phyloP scores from a whole-genome alignment of 1,140 invertebrate species.

The Radopholus similis region DNA sequence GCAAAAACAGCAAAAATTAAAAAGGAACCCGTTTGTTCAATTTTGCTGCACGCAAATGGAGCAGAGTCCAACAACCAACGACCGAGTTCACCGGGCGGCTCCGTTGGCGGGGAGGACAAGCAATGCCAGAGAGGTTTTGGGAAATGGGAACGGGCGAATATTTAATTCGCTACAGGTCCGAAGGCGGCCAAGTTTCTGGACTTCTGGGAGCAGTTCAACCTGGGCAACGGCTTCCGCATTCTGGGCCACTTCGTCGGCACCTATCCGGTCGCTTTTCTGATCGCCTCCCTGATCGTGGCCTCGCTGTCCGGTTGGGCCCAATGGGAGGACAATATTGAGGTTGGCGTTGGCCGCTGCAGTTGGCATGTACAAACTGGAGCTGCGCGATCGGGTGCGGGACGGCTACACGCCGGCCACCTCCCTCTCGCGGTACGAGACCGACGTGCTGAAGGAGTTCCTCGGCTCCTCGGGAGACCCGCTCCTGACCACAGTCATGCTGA shows the following conservation, averaged over 20 bases:
- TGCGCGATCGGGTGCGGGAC: slow-evolving; percentile 42
- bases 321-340: background rate
- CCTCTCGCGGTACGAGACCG: slow-evolving; percentile 46
- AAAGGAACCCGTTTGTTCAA: too few species aligned
- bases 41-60: too few species aligned
- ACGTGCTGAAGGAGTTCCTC: slow-evolving; percentile 48
- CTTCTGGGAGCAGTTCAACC: slow-evolving; percentile 40
- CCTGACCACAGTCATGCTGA: slow-evolving; percentile 32
- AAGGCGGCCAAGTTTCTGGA: slow-evolving; percentile 28
- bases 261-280: slow-evolving; percentile 42
- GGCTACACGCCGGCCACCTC: slow-evolving; percentile 48
- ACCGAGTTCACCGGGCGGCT: too few species aligned
- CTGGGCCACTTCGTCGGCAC: slow-evolving; percentile 36
- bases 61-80: too few species aligned
- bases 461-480: slow-evolving; percentile 34
- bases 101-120: too few species aligned
- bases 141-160: too few species aligned
- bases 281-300: slow-evolving; percentile 37
- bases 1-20: too few species aligned
- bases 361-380: slow-evolving; percentile 40
- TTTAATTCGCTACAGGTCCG: slow-evolving; percentile 6
- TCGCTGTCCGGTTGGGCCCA: slow-evolving; percentile 21
- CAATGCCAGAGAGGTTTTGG: too few species aligned
- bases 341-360: slow-evolving; percentile 20
- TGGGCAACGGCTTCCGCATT: slow-evolving; percentile 28